Base-by-base conservation (phyloP, 2,797 vertebrate species). In the Apogon hyalosoma region DNA sequence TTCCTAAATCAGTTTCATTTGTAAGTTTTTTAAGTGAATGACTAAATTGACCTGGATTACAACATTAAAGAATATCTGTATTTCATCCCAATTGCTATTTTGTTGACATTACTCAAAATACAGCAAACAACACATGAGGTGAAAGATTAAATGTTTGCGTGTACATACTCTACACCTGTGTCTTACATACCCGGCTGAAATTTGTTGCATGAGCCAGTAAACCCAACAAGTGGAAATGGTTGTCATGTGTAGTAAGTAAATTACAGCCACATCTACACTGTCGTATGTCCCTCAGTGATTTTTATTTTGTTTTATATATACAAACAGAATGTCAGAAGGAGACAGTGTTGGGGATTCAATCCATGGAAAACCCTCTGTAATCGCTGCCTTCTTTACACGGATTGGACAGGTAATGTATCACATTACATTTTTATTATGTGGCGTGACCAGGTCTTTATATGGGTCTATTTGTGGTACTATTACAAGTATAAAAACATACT, bases 331-430 rank as follows among this genome's bases (percentile, higher is more conserved):
- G 97, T 98, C 97, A 92, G 97, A 99, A 96, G 97, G 98, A 83
- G 97, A 99, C 94, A 98, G 97, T 67, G 93, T 92, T 89, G 96
- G 97, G 75, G 98, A 99, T 70, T 97, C 96, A 45, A 96, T 98
- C 90, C 97, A 98, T 90, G 97, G 97, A 86, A 99, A 98, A 77
- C 88, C 97, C 77, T 98, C 97, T 1, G 90, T 95, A 91, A 88
- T 98, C 60, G 93, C 89, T 88, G 92, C 94, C 75, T 96, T 99
- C 92, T 99, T 99, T 94, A 96, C 95, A 55, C 92, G 96, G 63
- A 88, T 98, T 39, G 97, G 97, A 87, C 98, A 99, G 98, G 98
- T 99, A 87, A 87, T 1, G 0, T 56, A 1, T 21, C 5, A 0
- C 31, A 13, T 36, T 10, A 36, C 9, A 36, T 36, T 36, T 36